These are phyloP conservation scores for Drosophila busckii DNA, from an alignment of 1,140 invertebrate species.

Conservation along the genomic window DNA sequence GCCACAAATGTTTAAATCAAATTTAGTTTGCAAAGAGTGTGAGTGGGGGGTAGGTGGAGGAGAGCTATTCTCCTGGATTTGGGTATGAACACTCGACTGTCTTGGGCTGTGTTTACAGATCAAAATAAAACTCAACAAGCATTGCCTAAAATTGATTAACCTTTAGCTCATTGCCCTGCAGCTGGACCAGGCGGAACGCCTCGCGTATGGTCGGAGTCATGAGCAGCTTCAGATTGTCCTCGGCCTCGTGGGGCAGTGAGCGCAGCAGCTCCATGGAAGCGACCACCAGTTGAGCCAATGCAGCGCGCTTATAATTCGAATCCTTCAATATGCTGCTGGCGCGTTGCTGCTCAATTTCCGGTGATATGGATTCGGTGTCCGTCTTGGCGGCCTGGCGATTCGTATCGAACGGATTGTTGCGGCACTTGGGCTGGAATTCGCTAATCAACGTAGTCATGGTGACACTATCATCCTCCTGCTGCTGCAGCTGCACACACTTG, in stretches of 20 bases:
- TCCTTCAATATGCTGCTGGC: constrained; percentile 88
- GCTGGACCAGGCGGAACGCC: constrained; percentile 76
- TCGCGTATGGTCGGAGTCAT: constrained; percentile 78
- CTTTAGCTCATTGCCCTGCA: constrained; percentile 78
- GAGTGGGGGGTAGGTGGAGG: constrained; percentile 10
- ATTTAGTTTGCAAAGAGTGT: too few species aligned
- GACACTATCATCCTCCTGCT: constrained; percentile 74
- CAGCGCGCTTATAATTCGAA: constrained; percentile 73
- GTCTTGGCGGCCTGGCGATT: constrained; percentile 79
- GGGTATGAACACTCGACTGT: constrained; percentile 49
- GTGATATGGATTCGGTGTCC: constrained; percentile 82
- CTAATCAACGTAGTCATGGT: constrained; percentile 79
- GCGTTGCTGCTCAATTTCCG: constrained; percentile 88
- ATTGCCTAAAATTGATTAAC: constrained; percentile 78
- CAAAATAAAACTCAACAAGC: constrained; percentile 79
- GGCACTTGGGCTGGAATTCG: constrained; percentile 80
- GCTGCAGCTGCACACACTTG: constrained; percentile 64
- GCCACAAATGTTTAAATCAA: too few species aligned
- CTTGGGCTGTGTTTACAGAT: constrained; percentile 70
- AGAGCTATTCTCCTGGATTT: too few species aligned
- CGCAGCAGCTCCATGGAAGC: constrained; percentile 76
- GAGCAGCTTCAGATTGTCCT: constrained; percentile 70
- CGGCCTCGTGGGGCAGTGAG: constrained; percentile 68
- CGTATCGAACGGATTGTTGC: constrained; percentile 81
- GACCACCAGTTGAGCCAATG: constrained; percentile 71